Evolutionary conservation across 2,797 vertebrate genomes (phyloP), one percentile per base, ranked within the genome.

Genomic region (Labeo calbasu): DNA sequence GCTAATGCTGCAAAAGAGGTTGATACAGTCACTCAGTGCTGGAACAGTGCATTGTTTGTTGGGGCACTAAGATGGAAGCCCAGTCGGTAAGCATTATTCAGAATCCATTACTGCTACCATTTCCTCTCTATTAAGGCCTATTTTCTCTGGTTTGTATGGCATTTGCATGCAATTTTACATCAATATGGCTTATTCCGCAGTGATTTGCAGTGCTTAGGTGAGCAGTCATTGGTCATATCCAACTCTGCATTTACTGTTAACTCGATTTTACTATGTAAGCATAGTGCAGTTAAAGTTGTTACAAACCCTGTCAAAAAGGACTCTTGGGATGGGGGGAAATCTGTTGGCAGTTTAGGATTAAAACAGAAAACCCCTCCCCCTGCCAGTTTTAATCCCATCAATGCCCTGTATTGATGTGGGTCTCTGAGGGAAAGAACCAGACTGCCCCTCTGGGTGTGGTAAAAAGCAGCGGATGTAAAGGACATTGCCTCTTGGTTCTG

Each of bases 301-400:
- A 53, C 48, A 61, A 78, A 71, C 40, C 40, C 76, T 1, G 79
- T 55, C n/a, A 75, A 50, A 63, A 50, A 50, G 40, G 53, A 63
- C 73, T 70, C 25, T 61, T 36, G 75, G 57, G 51, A 77, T 61
- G 46, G 7, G 21, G 63, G 11, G 17, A 51, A 23, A 70, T 51
- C 50, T 43, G 17, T 79, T 40, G 40, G 43, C 63, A 76, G 76
- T 86, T 82, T 68, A n/a, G 68, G 51, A 66, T 84, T 77, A 71
- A 66, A 71, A 55, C 9, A 66, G 51, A 28, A 76, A 80, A 21
- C 70, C n/a, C 76, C 32, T 13, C 13, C 55, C 53, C 36, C 53
- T 28, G 12, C 40, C 57, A 25, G 43, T 57, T 71, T 61, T 76
- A 46, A 68, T 63, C 76, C 36, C 17, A 48, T 59, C 83, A 75